Conservation (phyloP, 2,888 invertebrate genomes). For the Anthophora plumipes region DNA sequence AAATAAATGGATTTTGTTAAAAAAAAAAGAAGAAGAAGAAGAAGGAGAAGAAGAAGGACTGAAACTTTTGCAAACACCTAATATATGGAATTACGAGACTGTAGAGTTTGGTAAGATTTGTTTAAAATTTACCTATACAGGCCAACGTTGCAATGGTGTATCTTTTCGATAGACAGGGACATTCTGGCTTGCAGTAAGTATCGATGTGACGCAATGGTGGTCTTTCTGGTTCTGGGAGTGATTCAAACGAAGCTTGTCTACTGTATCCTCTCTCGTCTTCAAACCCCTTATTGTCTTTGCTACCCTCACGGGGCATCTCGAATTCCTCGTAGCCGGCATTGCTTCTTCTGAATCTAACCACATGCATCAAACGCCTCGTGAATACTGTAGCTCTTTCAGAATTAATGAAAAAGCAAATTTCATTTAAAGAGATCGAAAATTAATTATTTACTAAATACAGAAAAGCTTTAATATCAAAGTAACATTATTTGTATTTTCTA, state of each 20-base stretch:
- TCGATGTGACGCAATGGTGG: conserved; percentile 95
- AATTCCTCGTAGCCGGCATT: conserved; percentile 85
- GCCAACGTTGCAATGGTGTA: conserved; percentile 95
- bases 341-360: conserved; percentile 59
- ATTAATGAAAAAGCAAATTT: too few species aligned
- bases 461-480: too few species aligned
- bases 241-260: conserved; percentile 85
- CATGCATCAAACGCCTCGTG: background rate
- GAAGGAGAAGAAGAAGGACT: too few species aligned
- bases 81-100: background rate
- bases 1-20: too few species aligned
- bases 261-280: conserved; percentile 80
- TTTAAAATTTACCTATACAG: conserved; percentile 87
- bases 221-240: conserved; percentile 92
- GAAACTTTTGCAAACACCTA: too few species aligned
- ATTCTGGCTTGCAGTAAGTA: conserved; percentile 94
- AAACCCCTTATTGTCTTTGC: conserved; percentile 84
- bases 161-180: conserved; percentile 93
- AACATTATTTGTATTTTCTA: background rate
- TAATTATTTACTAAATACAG: too few species aligned
- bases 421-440: too few species aligned
- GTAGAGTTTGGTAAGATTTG: background rate
- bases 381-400: too few species aligned
- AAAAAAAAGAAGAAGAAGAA: too few species aligned
- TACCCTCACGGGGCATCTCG: conserved; percentile 83